Base-by-base conservation (phyloP, 2,797 vertebrate species). In the Smutsia temminckii region DNA sequence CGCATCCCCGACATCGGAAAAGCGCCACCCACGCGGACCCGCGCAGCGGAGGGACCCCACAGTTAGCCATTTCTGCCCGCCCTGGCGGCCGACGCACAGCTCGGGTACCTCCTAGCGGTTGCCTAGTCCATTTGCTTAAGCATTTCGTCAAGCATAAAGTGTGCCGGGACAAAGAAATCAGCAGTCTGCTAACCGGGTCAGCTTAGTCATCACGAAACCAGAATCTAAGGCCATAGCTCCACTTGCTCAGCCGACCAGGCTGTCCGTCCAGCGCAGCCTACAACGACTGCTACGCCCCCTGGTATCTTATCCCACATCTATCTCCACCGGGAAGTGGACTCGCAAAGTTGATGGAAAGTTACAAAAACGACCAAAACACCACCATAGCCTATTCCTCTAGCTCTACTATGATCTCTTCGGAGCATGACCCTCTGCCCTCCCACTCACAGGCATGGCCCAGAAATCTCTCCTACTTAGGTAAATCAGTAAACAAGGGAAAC, bases 101-200 rank as follows among this genome's bases (percentile, higher is more conserved):
- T 75, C 20, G 83, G 92, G 86, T 89, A 93, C 96, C 89, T 86
- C 96, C 97, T 97, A 94, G 96, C n/a, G 96, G 97, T 25, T 25
- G 88, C 20, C 59, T 27, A 0, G 32, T 46, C 74, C 18, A 4
- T 77, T 34, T 80, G 46, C 64, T 83, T 49, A 32, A 78, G 85
- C 77, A 46, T 71, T 74, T 42, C 11, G 25, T 84, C 18, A 17
- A 80, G 72, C 53, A 0, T 27, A 16, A 68, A 83, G 71, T 71
- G 89, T 68, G 85, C 84, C 74, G 81, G 88, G 93, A 96, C 96
- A 96, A 97, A 97, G 96, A 84, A 92, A 92, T 20, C 64, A 27
- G 32, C 77, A 80, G 90, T 71, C 74, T 61, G 6, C 32, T 27
- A 46, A 63, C 4, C 8, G 21, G 34, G 87, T 89, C 74, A 59